These are phyloP conservation scores for Leptopilina boulardi DNA, from an alignment of 1,140 invertebrate species.

Conservation along the genomic window DNA sequence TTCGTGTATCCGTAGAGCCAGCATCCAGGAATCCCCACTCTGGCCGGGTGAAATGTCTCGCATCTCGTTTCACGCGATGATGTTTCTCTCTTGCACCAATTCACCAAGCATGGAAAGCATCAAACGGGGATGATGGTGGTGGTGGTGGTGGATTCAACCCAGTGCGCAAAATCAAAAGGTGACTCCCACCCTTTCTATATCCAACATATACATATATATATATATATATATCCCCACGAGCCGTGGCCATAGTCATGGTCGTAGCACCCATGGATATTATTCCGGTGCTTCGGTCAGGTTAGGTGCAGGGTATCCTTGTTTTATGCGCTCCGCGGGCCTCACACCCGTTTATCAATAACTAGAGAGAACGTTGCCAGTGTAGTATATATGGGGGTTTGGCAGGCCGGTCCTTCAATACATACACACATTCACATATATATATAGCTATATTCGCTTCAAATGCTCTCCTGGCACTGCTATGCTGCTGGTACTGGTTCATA, in stretches of 20 bases:
- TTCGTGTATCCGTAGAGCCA: constrained; percentile 51
- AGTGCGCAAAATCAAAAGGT: constrained; percentile 56
- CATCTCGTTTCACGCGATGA: constrained; percentile 42
- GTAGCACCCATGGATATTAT: constrained; percentile 41
- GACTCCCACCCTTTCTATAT: not conserved
- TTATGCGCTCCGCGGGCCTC: constrained; percentile 52
- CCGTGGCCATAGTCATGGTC: constrained; percentile 37
- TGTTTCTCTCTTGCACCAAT: constrained; percentile 33
- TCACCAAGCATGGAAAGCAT: constrained; percentile 2
- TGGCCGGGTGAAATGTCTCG: constrained; percentile 35
- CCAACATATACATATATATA: constrained; percentile 6
- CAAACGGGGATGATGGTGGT: constrained; percentile 34
- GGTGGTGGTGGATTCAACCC: constrained; percentile 43
- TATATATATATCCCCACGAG: too few relatives aligned
- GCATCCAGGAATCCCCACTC: constrained; percentile 59
- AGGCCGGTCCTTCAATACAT: constrained; percentile 2
- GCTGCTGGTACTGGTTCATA: constrained; percentile 7
- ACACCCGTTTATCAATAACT: constrained; percentile 60
- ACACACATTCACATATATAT: not conserved
- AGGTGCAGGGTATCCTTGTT: constrained; percentile 46
- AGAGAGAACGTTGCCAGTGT: constrained; percentile 33
- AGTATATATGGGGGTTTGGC: constrained; percentile 16
- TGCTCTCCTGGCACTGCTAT: not conserved
- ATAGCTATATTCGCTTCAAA: not conserved
- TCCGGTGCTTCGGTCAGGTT: constrained; percentile 27